Evolutionary conservation across 2,113 vertebrate species (phyloP).

Genomic region (Trichomycterus rosablanca): DNA sequence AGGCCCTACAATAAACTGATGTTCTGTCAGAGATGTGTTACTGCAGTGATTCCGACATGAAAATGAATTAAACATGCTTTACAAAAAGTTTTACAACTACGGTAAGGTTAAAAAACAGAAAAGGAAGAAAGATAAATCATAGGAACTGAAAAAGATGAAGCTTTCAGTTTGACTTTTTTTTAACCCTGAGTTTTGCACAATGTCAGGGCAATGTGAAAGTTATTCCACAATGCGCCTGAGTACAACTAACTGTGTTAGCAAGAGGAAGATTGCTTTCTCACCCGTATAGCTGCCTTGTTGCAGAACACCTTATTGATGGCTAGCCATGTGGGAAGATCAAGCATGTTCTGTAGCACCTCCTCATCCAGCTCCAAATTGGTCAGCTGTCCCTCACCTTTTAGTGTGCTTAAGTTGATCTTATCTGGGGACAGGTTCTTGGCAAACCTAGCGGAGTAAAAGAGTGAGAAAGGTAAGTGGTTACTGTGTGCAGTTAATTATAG

Average conservation of each 20-base stretch:
- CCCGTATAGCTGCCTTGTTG: conserved; percentile 95
- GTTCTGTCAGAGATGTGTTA: no score
- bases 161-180: no score
- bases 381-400: conserved; percentile 96
- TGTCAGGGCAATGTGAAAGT: background rate
- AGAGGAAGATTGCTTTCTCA: conserved; percentile 55
- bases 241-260: background rate
- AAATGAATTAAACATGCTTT: no score
- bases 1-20: no score
- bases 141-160: background rate
- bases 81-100: no score
- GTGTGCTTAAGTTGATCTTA: conserved; percentile 96
- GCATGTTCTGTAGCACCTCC: conserved; percentile 95
- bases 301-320: conserved; percentile 95
- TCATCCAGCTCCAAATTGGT: conserved; percentile 97
- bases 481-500: no score
- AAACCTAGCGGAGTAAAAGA: conserved; percentile 71
- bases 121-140: background rate
- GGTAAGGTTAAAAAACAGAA: no score
- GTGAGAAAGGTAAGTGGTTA: background rate
- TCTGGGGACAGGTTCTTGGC: conserved; percentile 98
- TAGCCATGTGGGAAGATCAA: conserved; percentile 97
- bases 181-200: no score
- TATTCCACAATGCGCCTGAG: no score
- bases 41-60: no score